These are phyloP conservation scores for Pyxicephalus adspersus DNA, from an alignment of 2,113 vertebrate genomes.

Conservation along the genomic window DNA sequence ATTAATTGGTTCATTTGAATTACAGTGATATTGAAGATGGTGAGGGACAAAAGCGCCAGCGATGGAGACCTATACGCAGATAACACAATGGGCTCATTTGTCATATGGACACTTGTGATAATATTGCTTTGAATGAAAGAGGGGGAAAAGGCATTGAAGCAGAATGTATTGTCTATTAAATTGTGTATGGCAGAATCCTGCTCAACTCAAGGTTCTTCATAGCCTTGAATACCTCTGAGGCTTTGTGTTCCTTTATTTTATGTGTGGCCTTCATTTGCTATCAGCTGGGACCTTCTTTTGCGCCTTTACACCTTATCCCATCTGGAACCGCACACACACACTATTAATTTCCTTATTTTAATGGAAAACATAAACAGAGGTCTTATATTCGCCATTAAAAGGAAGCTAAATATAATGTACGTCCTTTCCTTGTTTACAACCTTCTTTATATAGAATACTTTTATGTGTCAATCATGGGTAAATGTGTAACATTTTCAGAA, in stretches of 20 bases:
- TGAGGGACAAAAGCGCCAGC: slow-evolving; percentile 64
- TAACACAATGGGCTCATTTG: slow-evolving; percentile 61
- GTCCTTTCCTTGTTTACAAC: too few species aligned
- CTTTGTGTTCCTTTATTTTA: slow-evolving; percentile 42
- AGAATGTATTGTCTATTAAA: slow-evolving; percentile 42
- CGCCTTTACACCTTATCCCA: slow-evolving; percentile 33
- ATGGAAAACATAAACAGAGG: slow-evolving; percentile 1
- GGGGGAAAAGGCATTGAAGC: slow-evolving; percentile 8
- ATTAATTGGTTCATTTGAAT: slow-evolving; percentile 78
- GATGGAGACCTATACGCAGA: slow-evolving; percentile 61
- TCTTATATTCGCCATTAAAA: too few species aligned
- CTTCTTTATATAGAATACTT: too few species aligned
- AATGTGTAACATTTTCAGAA: too few species aligned
- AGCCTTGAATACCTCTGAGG: slow-evolving; percentile 5
- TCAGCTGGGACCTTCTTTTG: slow-evolving; percentile 16
- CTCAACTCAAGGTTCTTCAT: slow-evolving; percentile 33
- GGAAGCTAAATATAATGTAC: too few species aligned
- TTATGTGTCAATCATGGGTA: too few species aligned
- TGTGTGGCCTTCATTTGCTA: slow-evolving; percentile 2
- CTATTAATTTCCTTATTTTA: slow-evolving; percentile 4
- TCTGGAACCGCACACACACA: neutral
- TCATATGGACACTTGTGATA: slow-evolving; percentile 60
- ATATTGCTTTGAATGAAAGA: slow-evolving; percentile 32
- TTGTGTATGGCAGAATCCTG: slow-evolving; percentile 19
- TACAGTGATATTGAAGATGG: slow-evolving; percentile 69